These are phyloP conservation scores for Diadophis punctatus DNA, from an alignment of 2,113 vertebrate genomes.

Conservation along the genomic window DNA sequence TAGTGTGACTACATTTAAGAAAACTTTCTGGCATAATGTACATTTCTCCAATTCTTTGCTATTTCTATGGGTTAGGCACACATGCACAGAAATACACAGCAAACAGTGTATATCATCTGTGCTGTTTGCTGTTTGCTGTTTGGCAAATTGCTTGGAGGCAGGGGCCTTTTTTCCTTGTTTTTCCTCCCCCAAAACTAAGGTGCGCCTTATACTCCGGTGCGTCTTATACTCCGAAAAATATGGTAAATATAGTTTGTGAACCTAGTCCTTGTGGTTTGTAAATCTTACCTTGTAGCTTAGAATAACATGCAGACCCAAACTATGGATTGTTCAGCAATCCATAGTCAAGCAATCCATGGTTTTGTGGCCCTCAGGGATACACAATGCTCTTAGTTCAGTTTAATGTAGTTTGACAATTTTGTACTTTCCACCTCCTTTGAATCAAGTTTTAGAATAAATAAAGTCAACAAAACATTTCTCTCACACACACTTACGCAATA, in stretches of 20 bases:
- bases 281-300: background rate
- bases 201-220: no score
- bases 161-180: no score
- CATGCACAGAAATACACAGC: no score
- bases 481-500: background rate
- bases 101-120: no score
- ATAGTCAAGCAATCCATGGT: background rate
- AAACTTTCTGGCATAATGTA: no score
- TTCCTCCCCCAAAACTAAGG: no score
- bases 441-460: background rate
- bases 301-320: background rate
- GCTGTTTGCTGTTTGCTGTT: no score
- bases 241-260: background rate
- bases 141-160: no score
- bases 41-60: no score
- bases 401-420: background rate
- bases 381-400: background rate
- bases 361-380: background rate
- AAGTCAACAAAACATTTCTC: background rate
- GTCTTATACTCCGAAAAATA: no score
- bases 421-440: background rate
- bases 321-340: background rate
- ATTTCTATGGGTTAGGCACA: no score
- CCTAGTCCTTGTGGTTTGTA: background rate
- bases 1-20: no score